These are phyloP conservation scores for Stichodactyla mertensii DNA, from an alignment of 64 coral and sea anemone genomes.

Conservation along the genomic window DNA sequence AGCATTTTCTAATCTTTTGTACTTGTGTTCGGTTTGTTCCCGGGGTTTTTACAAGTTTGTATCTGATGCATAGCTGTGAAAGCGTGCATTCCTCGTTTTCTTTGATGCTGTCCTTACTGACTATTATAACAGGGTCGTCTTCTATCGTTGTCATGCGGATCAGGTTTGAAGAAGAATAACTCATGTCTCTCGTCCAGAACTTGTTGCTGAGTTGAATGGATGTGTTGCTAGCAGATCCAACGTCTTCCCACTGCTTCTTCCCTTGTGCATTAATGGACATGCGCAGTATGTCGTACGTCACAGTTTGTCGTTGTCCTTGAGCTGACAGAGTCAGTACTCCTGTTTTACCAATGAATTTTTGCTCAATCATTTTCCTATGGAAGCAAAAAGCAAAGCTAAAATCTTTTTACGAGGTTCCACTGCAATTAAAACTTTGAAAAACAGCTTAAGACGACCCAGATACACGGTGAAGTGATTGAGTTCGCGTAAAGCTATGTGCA, in stretches of 20 bases:
- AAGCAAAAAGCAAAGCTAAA: background rate
- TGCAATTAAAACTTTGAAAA: no score
- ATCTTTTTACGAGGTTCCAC: background rate
- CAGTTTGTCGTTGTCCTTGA: conserved; percentile 1
- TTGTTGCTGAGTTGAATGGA: background rate
- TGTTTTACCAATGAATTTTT: conserved; percentile 34
- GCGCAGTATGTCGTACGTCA: conserved; percentile 16
- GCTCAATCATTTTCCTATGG: conserved; percentile 11
- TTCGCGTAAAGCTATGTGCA: no score
- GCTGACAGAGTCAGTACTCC: background rate
- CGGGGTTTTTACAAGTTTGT: conserved; percentile 12
- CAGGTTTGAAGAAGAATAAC: conserved; percentile 9
- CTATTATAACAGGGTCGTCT: conserved; percentile 60
- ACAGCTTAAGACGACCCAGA: no score
- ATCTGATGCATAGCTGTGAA: conserved; percentile 40
- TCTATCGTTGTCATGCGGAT: conserved; percentile 55
- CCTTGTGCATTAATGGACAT: background rate
- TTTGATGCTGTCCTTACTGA: conserved; percentile 34
- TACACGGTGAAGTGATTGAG: no score
- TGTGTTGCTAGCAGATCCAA: conserved; percentile 2
- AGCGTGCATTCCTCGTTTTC: conserved; percentile 38
- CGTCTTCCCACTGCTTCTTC: background rate
- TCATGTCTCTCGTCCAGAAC: conserved; percentile 40
- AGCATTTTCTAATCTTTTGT: conserved; percentile 34
- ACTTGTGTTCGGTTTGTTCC: conserved; percentile 1